A percentile compares a stretch with the other conserved stretches of the same genome.
These are phyloP conservation scores for Scrobipalpa atriplicella DNA, from an alignment of 2,888 invertebrate species.

Conservation along the genomic window DNA sequence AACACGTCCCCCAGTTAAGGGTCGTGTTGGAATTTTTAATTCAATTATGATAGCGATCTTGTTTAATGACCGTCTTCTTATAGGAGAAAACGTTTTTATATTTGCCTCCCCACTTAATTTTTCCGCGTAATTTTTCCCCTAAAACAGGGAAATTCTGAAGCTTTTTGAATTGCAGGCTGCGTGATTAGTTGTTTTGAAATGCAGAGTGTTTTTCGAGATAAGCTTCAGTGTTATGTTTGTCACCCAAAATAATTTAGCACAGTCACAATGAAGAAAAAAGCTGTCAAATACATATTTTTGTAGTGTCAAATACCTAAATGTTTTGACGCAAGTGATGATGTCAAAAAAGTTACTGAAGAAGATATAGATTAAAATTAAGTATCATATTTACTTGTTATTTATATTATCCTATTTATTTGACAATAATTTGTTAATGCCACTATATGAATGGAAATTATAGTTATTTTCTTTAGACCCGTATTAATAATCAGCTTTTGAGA, in stretches of 20 bases:
- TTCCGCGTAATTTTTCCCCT: conserved; percentile 36
- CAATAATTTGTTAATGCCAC: too few relatives aligned
- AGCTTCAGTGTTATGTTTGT: not conserved
- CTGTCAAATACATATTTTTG: not conserved
- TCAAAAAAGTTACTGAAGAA: too few relatives aligned
- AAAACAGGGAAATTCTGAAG: conserved; percentile 19
- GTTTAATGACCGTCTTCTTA: conserved; percentile 76
- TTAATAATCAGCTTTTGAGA: too few relatives aligned
- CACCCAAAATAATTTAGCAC: not conserved
- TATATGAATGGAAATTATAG: too few relatives aligned
- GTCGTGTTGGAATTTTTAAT: conserved; percentile 82
- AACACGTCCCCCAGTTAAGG: conserved; percentile 52
- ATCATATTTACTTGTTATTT: too few relatives aligned
- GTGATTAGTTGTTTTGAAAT: conserved; percentile 21
- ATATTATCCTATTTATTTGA: not conserved
- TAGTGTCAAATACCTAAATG: too few relatives aligned
- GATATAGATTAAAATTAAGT: too few relatives aligned
- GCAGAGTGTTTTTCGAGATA: conserved; percentile 3
- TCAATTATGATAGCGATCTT: conserved; percentile 82
- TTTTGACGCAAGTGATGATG: too few relatives aligned
- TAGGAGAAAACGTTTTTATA: conserved; percentile 60
- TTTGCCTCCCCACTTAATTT: conserved; percentile 44
- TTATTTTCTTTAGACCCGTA: too few relatives aligned
- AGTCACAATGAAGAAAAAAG: not conserved
- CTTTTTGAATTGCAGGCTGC: conserved; percentile 10